A percentile compares a stretch with the other conserved stretches of the same genome.
These are phyloP conservation scores for Mylabris sibirica DNA, from an alignment of 2,888 invertebrate genomes.

Conservation along the genomic window DNA sequence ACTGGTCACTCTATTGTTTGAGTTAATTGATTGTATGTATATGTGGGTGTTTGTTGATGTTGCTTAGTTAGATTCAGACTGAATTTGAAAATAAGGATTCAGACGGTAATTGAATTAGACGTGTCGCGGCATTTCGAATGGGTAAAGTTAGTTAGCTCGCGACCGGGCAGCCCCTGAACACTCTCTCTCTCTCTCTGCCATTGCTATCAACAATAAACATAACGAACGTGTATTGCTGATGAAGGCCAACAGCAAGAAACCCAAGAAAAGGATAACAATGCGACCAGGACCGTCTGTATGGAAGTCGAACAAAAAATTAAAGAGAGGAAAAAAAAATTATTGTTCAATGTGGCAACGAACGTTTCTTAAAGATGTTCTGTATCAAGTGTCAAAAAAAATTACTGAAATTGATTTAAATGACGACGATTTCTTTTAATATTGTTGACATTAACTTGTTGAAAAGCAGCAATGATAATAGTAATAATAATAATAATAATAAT, in stretches of 20 bases:
- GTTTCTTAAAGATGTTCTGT: not conserved
- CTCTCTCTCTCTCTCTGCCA: too few relatives aligned
- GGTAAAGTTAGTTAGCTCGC: slow-evolving; percentile 3
- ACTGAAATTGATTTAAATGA: not conserved
- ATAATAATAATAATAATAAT: too few relatives aligned
- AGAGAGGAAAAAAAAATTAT: too few relatives aligned
- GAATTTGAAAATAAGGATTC: slow-evolving; percentile 18
- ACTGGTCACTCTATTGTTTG: slow-evolving; percentile 11
- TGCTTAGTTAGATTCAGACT: not conserved
- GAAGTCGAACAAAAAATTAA: not conserved
- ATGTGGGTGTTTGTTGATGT: not conserved
- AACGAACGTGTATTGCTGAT: slow-evolving; percentile 42
- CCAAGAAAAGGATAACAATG: slow-evolving; percentile 11
- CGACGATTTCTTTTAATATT: not conserved
- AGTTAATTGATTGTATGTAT: slow-evolving; percentile 14
- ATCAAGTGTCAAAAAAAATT: not conserved
- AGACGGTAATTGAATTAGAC: slow-evolving; percentile 23
- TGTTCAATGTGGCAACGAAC: not conserved
- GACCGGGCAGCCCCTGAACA: slow-evolving; percentile 32
- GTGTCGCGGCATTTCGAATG: slow-evolving; percentile 30
- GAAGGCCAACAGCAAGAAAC: slow-evolving; percentile 20
- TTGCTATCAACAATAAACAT: slow-evolving; percentile 45
- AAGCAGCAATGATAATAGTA: not conserved
- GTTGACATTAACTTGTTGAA: not conserved
- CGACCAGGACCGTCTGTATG: not conserved